phyloP scores from a whole-genome alignment of 2,113 vertebrate genomes.

The Seriola aureovittata region DNA sequence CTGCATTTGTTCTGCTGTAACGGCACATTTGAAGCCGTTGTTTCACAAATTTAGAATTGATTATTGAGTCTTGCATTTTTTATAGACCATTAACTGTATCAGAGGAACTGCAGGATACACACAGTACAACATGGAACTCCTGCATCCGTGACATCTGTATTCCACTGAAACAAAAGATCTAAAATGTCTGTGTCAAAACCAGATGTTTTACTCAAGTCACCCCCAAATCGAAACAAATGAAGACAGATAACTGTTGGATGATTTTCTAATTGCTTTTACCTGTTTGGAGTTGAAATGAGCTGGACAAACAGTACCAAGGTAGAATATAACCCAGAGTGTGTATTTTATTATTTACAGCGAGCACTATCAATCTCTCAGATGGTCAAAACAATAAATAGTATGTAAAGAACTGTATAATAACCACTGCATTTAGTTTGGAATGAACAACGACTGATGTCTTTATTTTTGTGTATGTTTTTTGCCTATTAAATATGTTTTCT shows the following conservation, averaged over 20 bases:
- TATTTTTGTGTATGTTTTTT: neutral
- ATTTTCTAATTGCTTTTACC: neutral
- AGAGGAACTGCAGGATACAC: neutral
- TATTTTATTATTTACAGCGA: neutral
- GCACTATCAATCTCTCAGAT: conserved; percentile 21
- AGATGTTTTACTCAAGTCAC: too few relatives aligned
- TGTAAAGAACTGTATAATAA: conserved; percentile 1
- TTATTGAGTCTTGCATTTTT: neutral
- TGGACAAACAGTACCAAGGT: conserved; percentile 8
- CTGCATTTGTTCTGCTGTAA: conserved; percentile 26
- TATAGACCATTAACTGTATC: neutral
- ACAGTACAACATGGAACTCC: neutral
- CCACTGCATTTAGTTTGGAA: conserved; percentile 9
- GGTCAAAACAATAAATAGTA: neutral
- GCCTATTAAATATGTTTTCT: neutral
- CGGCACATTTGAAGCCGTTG: conserved; percentile 17
- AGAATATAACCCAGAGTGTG: neutral
- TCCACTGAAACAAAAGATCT: too few relatives aligned
- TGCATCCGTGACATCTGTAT: neutral
- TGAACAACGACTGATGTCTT: neutral
- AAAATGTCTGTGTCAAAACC: too few relatives aligned
- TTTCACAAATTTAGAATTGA: conserved; percentile 1
- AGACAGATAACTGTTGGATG: too few relatives aligned
- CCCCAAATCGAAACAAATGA: too few relatives aligned
- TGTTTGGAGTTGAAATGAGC: conserved; percentile 25